These are phyloP conservation scores for Brevimyrus niger DNA, from an alignment of 2,113 vertebrate genomes.

Conservation along the genomic window DNA sequence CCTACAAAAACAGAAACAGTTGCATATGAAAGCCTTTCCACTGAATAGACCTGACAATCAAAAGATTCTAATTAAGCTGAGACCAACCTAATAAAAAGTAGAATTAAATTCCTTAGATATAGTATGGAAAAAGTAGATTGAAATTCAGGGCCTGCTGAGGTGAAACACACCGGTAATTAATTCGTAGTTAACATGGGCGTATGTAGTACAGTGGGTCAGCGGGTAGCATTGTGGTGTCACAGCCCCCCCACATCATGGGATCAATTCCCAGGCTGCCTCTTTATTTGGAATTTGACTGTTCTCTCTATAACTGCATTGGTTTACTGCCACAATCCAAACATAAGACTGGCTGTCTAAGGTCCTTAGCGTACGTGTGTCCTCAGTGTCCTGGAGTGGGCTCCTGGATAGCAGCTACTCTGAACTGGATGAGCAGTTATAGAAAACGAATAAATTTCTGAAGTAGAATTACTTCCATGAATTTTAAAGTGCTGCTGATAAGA, in stretches of 20 bases:
- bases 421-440: neutral
- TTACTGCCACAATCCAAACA: neutral
- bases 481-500: neutral
- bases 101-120: neutral
- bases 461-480: neutral
- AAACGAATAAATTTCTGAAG: neutral
- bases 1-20: neutral
- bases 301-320: neutral
- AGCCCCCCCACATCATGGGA: neutral
- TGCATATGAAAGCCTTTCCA: neutral
- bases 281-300: neutral
- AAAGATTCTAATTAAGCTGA: neutral
- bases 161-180: neutral
- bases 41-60: neutral
- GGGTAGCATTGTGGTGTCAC: neutral
- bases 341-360: neutral
- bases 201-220: neutral
- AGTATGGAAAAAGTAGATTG: neutral
- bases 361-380: neutral
- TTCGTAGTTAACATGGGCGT: neutral
- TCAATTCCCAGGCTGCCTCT: neutral
- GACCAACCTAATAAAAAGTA: neutral
- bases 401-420: neutral
- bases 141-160: neutral
- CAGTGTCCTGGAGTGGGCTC: neutral